Base-by-base conservation (phyloP, 2,113 vertebrate species). In the Psilopogon haemacephalus region DNA sequence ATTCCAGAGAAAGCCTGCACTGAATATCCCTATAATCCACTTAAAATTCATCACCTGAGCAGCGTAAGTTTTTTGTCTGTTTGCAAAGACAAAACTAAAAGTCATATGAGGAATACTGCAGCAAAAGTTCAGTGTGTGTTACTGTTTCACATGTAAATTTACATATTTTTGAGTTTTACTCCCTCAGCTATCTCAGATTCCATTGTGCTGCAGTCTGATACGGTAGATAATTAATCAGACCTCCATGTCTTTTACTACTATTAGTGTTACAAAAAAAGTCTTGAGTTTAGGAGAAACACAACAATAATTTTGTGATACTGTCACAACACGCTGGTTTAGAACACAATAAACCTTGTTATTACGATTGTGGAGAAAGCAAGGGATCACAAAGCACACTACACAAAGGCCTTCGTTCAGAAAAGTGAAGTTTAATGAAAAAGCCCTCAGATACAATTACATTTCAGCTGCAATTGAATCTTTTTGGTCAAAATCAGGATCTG, bases 291-390 rank as follows among this genome's bases (percentile, higher is more conserved):
- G 78, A 91, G 94, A 93, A 96, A 95, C 78, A 89, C 91, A 95
- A 37, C 71, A 95, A 85, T 91, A 95, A 94, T 85, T 96, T 91
- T 92, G 55, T 71, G 83, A 73, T 87, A 93, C 79, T 76, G 92
- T 89, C 93, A 87, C 78, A 94, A 84, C 84, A 79, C 3, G 13
- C 52, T 40, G 73, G 30, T 62, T 84, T 93, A 85, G 84, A 92
- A 89, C 50, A 75, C 67, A 77, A 87, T 87, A 89, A 93, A 91
- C 84, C 46, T 79, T 77, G 40, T 56, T 89, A 24, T 91, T 77
- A 85, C 46, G 68, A 60, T 42, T 6, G 65, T 60, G 54, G 63
- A 84, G 82, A 68, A 28, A 65, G 62, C 63, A 67, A 94, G 78
- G 68, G 88, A 52, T 89, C 78, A 68, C 81, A 59, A 64, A 86